Conservation (phyloP, 2,797 vertebrate genomes). For the Eleutherodactylus coqui region DNA sequence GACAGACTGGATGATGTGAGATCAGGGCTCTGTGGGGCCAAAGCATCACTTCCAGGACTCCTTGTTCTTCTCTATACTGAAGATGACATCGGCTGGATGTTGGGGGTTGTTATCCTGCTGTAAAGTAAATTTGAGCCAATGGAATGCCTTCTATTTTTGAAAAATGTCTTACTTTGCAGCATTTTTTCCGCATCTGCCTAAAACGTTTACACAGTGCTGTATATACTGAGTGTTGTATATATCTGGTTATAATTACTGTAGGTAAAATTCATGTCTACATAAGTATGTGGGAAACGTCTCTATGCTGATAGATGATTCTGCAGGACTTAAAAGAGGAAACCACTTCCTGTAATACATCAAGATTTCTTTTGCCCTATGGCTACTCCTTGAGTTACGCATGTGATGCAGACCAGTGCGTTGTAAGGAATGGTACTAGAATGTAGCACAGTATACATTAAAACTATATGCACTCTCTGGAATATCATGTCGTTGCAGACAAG, state of each 20-base stretch:
- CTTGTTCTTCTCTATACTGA: no score
- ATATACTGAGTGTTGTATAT: neutral
- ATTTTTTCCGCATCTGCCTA: no score
- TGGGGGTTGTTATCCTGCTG: no score
- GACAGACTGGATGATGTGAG: no score
- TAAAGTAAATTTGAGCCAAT: no score
- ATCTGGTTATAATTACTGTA: slow-evolving; percentile 10
- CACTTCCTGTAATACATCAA: slow-evolving; percentile 36
- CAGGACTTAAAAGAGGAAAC: slow-evolving; percentile 29
- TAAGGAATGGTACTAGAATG: neutral
- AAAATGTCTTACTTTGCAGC: no score
- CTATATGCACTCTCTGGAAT: neutral
- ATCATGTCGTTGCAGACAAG: slow-evolving; percentile 5
- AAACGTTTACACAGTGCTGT: neutral
- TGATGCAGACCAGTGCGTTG: neutral
- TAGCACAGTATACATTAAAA: slow-evolving; percentile 1
- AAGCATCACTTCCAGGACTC: no score
- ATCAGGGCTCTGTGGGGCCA: no score
- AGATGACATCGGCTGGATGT: no score
- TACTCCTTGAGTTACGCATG: slow-evolving; percentile 27
- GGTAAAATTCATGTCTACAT: slow-evolving; percentile 1
- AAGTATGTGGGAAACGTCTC: slow-evolving; percentile 33
- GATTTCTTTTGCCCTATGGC: slow-evolving; percentile 27
- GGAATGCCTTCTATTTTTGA: no score
- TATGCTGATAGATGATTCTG: slow-evolving; percentile 25